These are phyloP conservation scores for Ganaspis brasiliensis DNA, from an alignment of 2,888 invertebrate genomes.

Conservation along the genomic window DNA sequence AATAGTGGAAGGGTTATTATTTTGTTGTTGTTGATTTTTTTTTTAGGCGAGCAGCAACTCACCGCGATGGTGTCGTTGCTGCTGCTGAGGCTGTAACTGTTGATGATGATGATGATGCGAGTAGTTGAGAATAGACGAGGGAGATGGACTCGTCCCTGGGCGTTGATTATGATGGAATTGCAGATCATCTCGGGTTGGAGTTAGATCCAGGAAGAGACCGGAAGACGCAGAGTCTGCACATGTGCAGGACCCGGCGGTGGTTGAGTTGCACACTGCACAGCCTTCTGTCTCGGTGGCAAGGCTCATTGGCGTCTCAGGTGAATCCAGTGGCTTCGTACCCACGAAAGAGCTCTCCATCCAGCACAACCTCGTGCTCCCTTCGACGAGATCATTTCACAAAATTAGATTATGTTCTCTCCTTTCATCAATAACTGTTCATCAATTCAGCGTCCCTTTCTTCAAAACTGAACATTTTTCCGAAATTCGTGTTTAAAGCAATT, in stretches of 20 bases:
- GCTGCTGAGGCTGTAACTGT: slow-evolving; percentile 76
- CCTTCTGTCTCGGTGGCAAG: slow-evolving; percentile 76
- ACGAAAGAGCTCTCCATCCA: slow-evolving; percentile 97
- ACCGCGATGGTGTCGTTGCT: slow-evolving; percentile 82
- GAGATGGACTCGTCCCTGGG: slow-evolving; percentile 20
- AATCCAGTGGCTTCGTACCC: slow-evolving; percentile 91
- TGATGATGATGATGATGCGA: slow-evolving; percentile 80
- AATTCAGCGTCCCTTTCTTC: not conserved
- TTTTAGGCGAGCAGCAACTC: slow-evolving; percentile 82
- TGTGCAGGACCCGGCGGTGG: slow-evolving; percentile 60
- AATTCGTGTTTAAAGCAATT: no score
- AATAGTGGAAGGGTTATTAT: slow-evolving; percentile 65
- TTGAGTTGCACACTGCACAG: slow-evolving; percentile 75
- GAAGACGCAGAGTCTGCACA: slow-evolving; percentile 58
- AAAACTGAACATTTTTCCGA: slow-evolving; percentile 11
- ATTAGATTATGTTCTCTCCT: slow-evolving; percentile 51
- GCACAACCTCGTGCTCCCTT: slow-evolving; percentile 88
- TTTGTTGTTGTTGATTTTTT: slow-evolving; percentile 67
- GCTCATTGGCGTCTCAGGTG: slow-evolving; percentile 90
- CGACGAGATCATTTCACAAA: slow-evolving; percentile 46
- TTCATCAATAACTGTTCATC: not conserved
- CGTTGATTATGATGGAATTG: slow-evolving; percentile 32
- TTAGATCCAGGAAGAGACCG: slow-evolving; percentile 66
- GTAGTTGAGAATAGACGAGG: slow-evolving; percentile 11
- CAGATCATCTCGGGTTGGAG: slow-evolving; percentile 69